Base-by-base conservation (phyloP, 2,888 invertebrate species). In the Stenurella melanura region DNA sequence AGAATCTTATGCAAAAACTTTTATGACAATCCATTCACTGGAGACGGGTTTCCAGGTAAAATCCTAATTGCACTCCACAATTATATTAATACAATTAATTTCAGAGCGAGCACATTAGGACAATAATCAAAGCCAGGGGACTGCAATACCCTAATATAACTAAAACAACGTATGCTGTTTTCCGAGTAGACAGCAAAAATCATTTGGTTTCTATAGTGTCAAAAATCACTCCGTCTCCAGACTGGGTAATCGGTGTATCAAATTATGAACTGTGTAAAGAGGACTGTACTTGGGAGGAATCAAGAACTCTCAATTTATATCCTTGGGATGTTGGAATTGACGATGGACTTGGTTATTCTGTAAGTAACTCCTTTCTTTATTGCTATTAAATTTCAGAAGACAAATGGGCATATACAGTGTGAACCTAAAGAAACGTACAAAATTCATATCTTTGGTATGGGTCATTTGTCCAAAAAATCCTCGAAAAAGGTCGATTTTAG, bases 251-350 rank as follows among this genome's bases (percentile, higher is more conserved):
- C 0, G 98, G 98, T 0, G 95, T 98, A 0, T 95, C 96, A 0
- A 95, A 95, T 0, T 89, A 98, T 79, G 97, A 98, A 86, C 91
- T 98, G 0, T 98, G 98, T 88, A 92, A 94, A 77, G 87, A 91
- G 0, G 96, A 98, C 89, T 97, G 98, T 86, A 94, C 95, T 0
- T 98, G 98, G 98, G 92, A 94, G 0, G 93, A 93, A 74, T 93
- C 93, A 64, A 93, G 95, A 83, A 93, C 93, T 0, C 91, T 98
- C 73, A 96, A 97, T 85, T 90, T 98, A 21, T 97, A 95, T 87
- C 98, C 98, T 0, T 97, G 96, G 92, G 98, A 98, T 87, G 96
- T 96, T 15, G 98, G 98, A 0, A 97, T 97, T 0, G 97, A 98
- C 87, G 95, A 94, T 86, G 98, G 98, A 0, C 92, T 96, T 19